A percentile compares a stretch with the other conserved stretches of the same genome.
phyloP scores from a whole-genome alignment of 2,888 invertebrate species.

The Tipula helvola region DNA sequence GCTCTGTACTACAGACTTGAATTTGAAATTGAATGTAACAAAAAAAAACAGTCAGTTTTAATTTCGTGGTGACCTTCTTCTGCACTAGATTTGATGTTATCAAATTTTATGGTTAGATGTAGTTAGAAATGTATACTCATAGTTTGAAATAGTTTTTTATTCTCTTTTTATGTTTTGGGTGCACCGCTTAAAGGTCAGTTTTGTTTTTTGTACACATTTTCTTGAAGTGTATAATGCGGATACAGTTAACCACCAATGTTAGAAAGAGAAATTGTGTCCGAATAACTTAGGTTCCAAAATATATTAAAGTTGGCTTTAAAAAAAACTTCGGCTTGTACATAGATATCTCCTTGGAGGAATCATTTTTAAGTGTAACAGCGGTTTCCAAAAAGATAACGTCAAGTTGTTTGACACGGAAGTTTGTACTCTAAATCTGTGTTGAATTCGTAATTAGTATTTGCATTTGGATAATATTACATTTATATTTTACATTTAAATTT shows the following conservation, averaged over 20 bases:
- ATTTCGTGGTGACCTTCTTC: not conserved
- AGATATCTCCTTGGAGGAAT: too few species aligned
- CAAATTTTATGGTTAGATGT: not conserved
- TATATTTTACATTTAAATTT: too few species aligned
- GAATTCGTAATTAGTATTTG: too few species aligned
- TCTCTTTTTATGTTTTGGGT: not conserved
- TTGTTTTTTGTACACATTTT: not conserved
- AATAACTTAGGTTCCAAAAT: too few species aligned
- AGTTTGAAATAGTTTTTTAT: not conserved
- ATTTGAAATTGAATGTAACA: not conserved
- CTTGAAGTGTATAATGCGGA: not conserved
- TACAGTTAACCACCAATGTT: not conserved
- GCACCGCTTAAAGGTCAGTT: not conserved
- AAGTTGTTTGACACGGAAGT: too few species aligned
- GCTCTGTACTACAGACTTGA: not conserved
- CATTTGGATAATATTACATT: too few species aligned
- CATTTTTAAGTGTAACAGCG: too few species aligned
- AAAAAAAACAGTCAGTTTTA: not conserved
- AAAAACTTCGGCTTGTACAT: too few species aligned
- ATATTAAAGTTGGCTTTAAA: too few species aligned
- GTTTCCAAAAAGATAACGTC: too few species aligned
- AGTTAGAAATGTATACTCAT: not conserved
- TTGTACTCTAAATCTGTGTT: too few species aligned
- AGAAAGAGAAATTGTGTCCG: too few species aligned
- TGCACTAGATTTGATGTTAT: not conserved